Evolutionary conservation across 1,140 invertebrate species (phyloP), one percentile per base, ranked within the genome.

Genomic region (Cheumatopsyche charites): DNA sequence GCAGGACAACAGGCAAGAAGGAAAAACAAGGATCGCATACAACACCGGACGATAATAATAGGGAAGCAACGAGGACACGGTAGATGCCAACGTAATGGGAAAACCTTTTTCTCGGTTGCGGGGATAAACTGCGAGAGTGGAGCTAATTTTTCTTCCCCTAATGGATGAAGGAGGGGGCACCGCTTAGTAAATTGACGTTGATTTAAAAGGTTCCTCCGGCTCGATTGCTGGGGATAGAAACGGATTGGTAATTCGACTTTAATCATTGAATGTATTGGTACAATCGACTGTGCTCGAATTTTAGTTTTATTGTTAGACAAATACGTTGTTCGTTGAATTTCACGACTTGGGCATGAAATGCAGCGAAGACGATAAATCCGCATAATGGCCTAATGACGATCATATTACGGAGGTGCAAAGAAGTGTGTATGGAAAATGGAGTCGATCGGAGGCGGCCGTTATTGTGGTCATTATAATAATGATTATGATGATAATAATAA

Each of bases 391-490:
- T 52, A 52, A 58, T 36, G 29, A 36, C 55, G 21, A 58, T 58
- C 11, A 23, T 58, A 26, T 58, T 21, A 25, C 21, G 55, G 23
- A 58, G 55, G 21, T 58, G 55, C 25, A 26, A 36, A 58, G 55
- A 58, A 58, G 55, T 25, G 55, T 58, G 13, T 21, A 19, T 58
- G 43, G 63, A 45, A 41, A 66, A 66, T 66, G 63, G 63, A 65
- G 69, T 6, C 21, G 62, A 42, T 52, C 36, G 43, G 43, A 19
- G 55, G 55, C 55, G 55, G 55, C 55, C 25, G 43, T 63, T 49
- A 65, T 65, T 62, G 62, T 71, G 61, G 62, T 71, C 41, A 68
- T 68, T 68, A 68, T 68, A 58, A 71, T 71, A 71, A 71, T 62
- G 69, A 71, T 71, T 42, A 71, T 70, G 65, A 70, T 70, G 62